Evolutionary conservation across 2,113 vertebrate species (phyloP).

Genomic region (Phyllopteryx taeniolatus): DNA sequence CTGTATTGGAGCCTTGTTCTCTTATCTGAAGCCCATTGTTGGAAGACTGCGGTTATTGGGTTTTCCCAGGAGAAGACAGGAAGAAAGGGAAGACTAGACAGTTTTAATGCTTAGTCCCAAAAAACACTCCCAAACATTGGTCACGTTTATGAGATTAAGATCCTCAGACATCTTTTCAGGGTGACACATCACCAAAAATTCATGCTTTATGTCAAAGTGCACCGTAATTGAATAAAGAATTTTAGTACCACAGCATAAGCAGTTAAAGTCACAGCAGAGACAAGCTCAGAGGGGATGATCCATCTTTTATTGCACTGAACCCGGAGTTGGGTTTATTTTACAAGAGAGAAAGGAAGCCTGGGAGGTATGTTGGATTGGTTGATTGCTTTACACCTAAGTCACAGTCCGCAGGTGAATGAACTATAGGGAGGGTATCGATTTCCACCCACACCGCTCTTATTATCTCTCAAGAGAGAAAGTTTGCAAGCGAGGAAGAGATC

Average conservation of each 20-base stretch:
- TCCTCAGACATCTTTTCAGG: slow-evolving; percentile 26
- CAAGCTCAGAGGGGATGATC: slow-evolving; percentile 31
- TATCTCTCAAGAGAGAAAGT: slow-evolving; percentile 23
- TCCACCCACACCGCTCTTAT: not conserved
- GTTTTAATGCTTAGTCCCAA: slow-evolving; percentile 28
- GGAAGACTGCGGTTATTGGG: slow-evolving; percentile 57
- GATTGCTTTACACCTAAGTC: slow-evolving; percentile 19
- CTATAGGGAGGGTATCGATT: slow-evolving; percentile 24
- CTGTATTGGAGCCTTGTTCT: slow-evolving; percentile 32
- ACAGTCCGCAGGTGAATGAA: slow-evolving; percentile 9
- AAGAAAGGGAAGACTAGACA: slow-evolving; percentile 14
- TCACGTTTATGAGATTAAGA: slow-evolving; percentile 15
- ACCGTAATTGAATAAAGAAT: slow-evolving; percentile 56
- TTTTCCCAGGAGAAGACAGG: slow-evolving; percentile 51
- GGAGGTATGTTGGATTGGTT: slow-evolving; percentile 21
- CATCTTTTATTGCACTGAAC: slow-evolving; percentile 13
- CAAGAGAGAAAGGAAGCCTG: slow-evolving; percentile 12
- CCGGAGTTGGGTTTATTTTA: slow-evolving; percentile 24
- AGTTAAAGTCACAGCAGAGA: slow-evolving; percentile 33
- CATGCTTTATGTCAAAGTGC: slow-evolving; percentile 25
- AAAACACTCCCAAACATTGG: slow-evolving; percentile 7
- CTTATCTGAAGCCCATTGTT: slow-evolving; percentile 54
- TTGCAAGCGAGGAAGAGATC: slow-evolving; percentile 27
- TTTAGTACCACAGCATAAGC: slow-evolving; percentile 26
- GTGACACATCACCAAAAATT: slow-evolving; percentile 35